Evolutionary conservation across 2,888 invertebrate species (phyloP).

Genomic region (Sinopyrophorus schimmeli): DNA sequence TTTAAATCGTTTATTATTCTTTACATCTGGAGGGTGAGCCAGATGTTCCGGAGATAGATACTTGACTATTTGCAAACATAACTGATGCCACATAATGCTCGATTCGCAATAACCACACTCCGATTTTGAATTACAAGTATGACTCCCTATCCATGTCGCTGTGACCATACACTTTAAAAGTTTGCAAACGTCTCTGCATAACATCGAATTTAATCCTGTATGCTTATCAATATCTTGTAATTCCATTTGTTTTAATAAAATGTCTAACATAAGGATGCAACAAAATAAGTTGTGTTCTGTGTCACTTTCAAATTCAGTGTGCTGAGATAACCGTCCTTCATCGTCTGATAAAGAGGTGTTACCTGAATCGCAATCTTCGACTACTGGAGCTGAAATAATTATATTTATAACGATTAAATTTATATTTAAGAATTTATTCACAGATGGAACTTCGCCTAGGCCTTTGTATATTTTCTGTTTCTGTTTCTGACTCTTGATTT

Average conservation of each 20-base stretch:
- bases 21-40: conserved; percentile 76
- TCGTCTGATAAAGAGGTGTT: conserved; percentile 72
- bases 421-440: conserved; percentile 12
- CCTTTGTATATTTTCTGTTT: conserved; percentile 48
- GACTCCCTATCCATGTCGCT: conserved; percentile 71
- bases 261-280: conserved; percentile 95
- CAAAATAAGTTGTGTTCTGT: conserved; percentile 85
- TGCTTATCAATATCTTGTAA: conserved; percentile 82
- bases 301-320: conserved; percentile 71
- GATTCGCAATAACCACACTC: conserved; percentile 94
- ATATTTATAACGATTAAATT: background rate
- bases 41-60: conserved; percentile 78
- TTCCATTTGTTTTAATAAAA: conserved; percentile 92
- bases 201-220: conserved; percentile 74
- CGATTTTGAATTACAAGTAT: conserved; percentile 62
- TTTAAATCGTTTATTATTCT: conserved; percentile 38
- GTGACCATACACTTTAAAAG: conserved; percentile 76
- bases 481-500: conserved; percentile 54
- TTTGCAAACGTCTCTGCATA: conserved; percentile 74
- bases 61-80: conserved; percentile 78
- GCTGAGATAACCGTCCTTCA: conserved; percentile 63
- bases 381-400: conserved; percentile 60
- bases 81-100: conserved; percentile 92
- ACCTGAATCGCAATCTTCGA: conserved; percentile 68
- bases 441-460: conserved; percentile 44